Evolutionary conservation across 2,113 vertebrate species (phyloP).

Genomic region (Hypocryptadius cinnamomeus): DNA sequence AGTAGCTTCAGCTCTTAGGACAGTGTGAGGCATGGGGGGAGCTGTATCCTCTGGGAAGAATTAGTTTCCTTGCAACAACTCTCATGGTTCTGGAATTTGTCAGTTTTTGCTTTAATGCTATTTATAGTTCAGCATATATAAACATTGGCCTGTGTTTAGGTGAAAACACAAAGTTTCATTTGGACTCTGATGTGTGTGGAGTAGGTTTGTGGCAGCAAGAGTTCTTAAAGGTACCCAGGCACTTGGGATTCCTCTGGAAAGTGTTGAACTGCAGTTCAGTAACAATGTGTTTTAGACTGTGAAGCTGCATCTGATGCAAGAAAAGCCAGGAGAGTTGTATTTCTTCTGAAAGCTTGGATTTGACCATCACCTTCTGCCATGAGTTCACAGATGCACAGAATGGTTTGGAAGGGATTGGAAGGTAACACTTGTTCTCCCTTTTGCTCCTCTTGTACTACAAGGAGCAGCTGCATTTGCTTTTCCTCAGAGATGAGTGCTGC

Average conservation of each 20-base stretch:
- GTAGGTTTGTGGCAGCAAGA: neutral
- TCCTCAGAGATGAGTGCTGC: neutral
- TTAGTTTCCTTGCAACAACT: neutral
- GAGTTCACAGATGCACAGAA: neutral
- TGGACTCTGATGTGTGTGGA: conserved; percentile 17
- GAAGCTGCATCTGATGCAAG: neutral
- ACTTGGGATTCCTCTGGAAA: neutral
- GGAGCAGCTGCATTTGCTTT: neutral
- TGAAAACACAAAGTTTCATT: conserved; percentile 53
- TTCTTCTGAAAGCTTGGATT: neutral
- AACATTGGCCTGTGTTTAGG: conserved; percentile 48
- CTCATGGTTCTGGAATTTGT: conserved; percentile 46
- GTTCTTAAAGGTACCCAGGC: neutral
- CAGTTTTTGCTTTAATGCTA: conserved; percentile 57
- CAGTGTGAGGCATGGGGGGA: neutral
- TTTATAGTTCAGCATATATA: conserved; percentile 48
- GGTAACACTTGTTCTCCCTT: neutral
- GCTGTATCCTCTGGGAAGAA: neutral
- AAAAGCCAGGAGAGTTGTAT: neutral
- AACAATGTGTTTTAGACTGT: fast-evolving
- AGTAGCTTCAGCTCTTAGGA: neutral
- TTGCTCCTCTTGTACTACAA: neutral
- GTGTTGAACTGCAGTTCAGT: neutral
- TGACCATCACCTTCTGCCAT: neutral
- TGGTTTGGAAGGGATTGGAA: neutral